phyloP scores from a whole-genome alignment of 2,888 invertebrate genomes.

The Hecatera dysodea region DNA sequence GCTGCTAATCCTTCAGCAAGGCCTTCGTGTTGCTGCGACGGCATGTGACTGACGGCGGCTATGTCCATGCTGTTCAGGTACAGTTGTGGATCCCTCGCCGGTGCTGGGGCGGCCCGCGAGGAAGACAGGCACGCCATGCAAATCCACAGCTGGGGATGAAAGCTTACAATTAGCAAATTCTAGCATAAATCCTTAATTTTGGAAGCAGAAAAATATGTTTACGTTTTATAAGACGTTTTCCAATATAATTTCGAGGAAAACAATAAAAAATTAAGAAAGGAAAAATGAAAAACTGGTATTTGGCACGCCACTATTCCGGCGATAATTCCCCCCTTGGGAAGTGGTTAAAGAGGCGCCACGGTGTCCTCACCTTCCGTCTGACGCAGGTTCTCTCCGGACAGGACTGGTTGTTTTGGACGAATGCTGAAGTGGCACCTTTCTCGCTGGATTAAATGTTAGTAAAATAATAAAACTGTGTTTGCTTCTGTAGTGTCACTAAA shows the following conservation, averaged over 20 bases:
- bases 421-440: too few species aligned
- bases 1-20: slow-evolving; percentile 87
- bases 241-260: background rate
- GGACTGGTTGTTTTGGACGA: too few species aligned
- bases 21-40: slow-evolving; percentile 84
- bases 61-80: slow-evolving; percentile 86
- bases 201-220: background rate
- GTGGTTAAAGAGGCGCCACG: too few species aligned
- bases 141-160: slow-evolving; percentile 79
- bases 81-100: slow-evolving; percentile 73
- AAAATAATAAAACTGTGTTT: too few species aligned
- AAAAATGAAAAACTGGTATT: too few species aligned
- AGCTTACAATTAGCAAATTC: background rate
- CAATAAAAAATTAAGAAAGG: too few species aligned
- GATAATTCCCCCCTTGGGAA: too few species aligned
- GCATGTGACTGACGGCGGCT: slow-evolving; percentile 88
- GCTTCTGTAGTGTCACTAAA: too few species aligned
- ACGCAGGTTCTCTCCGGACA: too few species aligned
- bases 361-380: too few species aligned
- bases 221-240: background rate
- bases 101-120: slow-evolving; percentile 79
- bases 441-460: too few species aligned
- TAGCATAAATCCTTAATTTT: background rate
- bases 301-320: too few species aligned
- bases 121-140: slow-evolving; percentile 81